Evolutionary conservation across 2,888 invertebrate species (phyloP).

Genomic region (Hoplodrina blanda): DNA sequence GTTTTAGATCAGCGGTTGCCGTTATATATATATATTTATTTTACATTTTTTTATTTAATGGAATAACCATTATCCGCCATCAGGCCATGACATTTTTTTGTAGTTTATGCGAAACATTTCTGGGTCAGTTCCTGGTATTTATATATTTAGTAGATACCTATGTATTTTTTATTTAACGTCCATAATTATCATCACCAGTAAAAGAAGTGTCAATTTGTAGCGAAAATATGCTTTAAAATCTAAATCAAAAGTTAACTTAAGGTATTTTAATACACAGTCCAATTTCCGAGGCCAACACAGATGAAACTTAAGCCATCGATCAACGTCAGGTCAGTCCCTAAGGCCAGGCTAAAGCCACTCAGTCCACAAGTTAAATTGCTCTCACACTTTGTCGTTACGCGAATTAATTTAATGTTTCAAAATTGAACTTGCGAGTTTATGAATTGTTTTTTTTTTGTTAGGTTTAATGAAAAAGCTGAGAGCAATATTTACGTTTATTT

Average conservation of each 20-base stretch:
- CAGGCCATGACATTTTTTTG: too few relatives aligned
- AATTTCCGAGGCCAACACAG: slow-evolving; percentile 47
- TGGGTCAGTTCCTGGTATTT: too few relatives aligned
- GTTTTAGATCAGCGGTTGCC: too few relatives aligned
- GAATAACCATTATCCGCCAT: too few relatives aligned
- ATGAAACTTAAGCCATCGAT: slow-evolving; percentile 62
- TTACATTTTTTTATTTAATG: too few relatives aligned
- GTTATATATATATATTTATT: too few relatives aligned
- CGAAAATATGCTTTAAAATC: neutral
- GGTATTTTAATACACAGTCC: slow-evolving; percentile 29
- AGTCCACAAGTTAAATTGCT: slow-evolving; percentile 63
- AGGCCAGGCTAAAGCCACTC: slow-evolving; percentile 42
- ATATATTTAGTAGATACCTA: too few relatives aligned
- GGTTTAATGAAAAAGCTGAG: neutral
- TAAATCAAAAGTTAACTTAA: slow-evolving; percentile 20
- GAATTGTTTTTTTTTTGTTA: slow-evolving; percentile 17
- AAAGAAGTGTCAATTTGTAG: too few relatives aligned
- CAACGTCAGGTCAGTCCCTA: slow-evolving; percentile 59
- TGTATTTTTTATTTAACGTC: too few relatives aligned
- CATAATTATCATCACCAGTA: too few relatives aligned
- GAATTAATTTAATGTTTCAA: slow-evolving; percentile 60
- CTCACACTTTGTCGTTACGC: slow-evolving; percentile 49
- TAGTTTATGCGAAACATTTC: too few relatives aligned
- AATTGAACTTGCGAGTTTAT: slow-evolving; percentile 33
- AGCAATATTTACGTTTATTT: neutral